Evolutionary conservation across 2,797 vertebrate species (phyloP), one percentile per base, ranked within the genome.

Genomic region (Tokudaia tokunoshimensis): DNA sequence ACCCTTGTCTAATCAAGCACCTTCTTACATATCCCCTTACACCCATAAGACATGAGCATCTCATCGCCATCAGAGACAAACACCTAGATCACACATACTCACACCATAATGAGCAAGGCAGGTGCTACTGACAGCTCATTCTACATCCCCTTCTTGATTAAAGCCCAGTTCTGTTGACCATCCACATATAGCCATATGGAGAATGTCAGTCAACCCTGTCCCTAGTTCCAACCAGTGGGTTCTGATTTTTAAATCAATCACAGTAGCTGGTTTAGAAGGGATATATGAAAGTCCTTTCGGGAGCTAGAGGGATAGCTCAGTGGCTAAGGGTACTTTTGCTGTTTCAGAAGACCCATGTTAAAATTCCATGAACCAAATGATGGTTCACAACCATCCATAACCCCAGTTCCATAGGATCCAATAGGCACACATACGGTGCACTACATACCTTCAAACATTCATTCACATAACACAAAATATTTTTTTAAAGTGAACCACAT

Each of bases 191-290:
- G 37, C 17, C 52, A 80, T 1, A 37, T 37, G 57, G 50, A 50
- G 29, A 78, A 83, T 26, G 14, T n/a, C 65, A 55, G 57, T 13
- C 14, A 52, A 44, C 44, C 55, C 20, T 41, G 47, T 34, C 24
- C 59, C n/a, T 24, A 31, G 29, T 19, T 89, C 57, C 76, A 83
- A 79, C 20, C 84, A 67, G 17, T 55, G 63, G 50, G 88, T 29
- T 92, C 37, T 63, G 59, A 74, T 87, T 87, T 92, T 86, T 70
- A 47, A 93, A 34, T 29, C 81, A 92, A 50, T 67, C 44, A 14
- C 17, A 6, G 67, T 55, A 81, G 61, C 15, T 92, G 72, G 15
- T 89, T 80, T 41, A 91, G n/a, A 84, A 70, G 29, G 12, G 17
- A 22, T n/a, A 61, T 19, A 50, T 65, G n/a, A 61, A n/a, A n/a